These are phyloP conservation scores for Pogonognathellus flavescens DNA, from an alignment of 1,140 invertebrate genomes.

Conservation along the genomic window DNA sequence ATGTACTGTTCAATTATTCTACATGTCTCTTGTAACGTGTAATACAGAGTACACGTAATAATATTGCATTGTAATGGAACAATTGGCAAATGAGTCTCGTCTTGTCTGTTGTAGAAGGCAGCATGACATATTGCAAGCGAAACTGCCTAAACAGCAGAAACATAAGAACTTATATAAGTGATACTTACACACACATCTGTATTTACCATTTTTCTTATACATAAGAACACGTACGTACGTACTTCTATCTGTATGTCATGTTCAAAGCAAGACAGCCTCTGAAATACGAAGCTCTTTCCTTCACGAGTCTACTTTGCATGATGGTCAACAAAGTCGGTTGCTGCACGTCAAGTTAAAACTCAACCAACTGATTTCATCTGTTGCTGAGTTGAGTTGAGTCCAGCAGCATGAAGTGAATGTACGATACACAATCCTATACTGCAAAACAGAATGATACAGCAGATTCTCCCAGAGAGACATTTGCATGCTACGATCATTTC, in stretches of 20 bases:
- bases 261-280: constrained; percentile 16
- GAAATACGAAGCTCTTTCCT: neutral
- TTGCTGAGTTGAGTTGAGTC: neutral
- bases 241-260: neutral
- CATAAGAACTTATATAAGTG: neutral
- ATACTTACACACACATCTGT: neutral
- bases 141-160: constrained; percentile 1
- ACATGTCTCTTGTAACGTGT: neutral
- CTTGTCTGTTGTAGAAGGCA: constrained; percentile 7
- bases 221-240: neutral
- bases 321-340: constrained; percentile 35
- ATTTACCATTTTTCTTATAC: neutral
- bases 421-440: neutral
- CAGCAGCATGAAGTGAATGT: neutral
- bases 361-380: constrained; percentile 32
- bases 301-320: constrained; percentile 17
- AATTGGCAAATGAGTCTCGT: constrained; percentile 51
- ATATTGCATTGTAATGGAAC: constrained; percentile 48
- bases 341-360: constrained; percentile 12
- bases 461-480: constrained; percentile 5
- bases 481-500: constrained; percentile 8
- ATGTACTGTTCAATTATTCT: neutral
- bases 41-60: constrained; percentile 1
- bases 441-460: constrained; percentile 14
- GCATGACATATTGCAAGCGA: constrained; percentile 53